Evolutionary conservation across 2,888 invertebrate species (phyloP).

Genomic region (Melangyna quadrimaculata): DNA sequence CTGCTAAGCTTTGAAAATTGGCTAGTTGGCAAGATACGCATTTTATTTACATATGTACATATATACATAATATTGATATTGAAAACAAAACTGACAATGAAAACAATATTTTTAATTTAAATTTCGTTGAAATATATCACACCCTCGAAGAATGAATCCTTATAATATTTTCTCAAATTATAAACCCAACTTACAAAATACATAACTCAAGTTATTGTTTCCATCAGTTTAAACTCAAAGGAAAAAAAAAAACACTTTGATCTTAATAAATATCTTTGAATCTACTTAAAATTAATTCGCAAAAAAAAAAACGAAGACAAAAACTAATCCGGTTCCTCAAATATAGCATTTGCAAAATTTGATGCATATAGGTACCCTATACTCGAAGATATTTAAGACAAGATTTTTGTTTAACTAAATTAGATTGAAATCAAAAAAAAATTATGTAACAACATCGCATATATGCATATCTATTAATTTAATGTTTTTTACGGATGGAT

Average conservation of each 20-base stretch:
- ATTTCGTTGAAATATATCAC: too few species aligned
- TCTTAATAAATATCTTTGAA: neutral
- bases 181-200: too few species aligned
- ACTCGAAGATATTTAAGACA: neutral
- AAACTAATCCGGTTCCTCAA: neutral
- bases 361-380: neutral
- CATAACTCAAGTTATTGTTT: too few species aligned
- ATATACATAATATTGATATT: too few species aligned
- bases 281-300: neutral
- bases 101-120: too few species aligned
- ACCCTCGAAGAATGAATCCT: too few species aligned
- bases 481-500: neutral
- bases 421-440: neutral
- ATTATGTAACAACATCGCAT: conserved; percentile 4
- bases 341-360: conserved; percentile 1
- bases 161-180: too few species aligned
- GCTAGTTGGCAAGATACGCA: too few species aligned
- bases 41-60: too few species aligned
- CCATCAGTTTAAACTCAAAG: too few species aligned
- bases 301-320: neutral
- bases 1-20: too few species aligned
- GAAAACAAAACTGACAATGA: too few species aligned
- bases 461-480: conserved; percentile 1
- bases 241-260: neutral
- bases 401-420: conserved; percentile 18